Evolutionary conservation across 2,888 invertebrate species (phyloP), one percentile per base, ranked within the genome.

Genomic region (Amphipyra berbera): DNA sequence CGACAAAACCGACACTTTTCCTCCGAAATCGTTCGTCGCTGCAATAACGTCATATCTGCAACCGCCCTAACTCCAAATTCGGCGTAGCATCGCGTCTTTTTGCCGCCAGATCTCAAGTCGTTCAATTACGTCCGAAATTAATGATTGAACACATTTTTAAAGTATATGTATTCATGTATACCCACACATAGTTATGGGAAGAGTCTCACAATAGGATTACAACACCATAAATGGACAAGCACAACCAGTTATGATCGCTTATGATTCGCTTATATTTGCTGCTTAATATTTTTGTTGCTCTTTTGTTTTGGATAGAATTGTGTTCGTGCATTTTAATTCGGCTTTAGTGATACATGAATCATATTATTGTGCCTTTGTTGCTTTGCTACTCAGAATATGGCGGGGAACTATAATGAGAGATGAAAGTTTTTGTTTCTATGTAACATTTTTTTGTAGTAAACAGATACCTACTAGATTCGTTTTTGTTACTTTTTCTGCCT

Each of bases 111-210:
- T 89, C 88, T 83, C 90, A 87, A 90, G 87, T 87, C 86, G 89
- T 92, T 93, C 93, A 94, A 94, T 94, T 94, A 94, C 92, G 80
- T 87, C 83, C 86, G 81, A 94, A 93, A 94, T 94, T 94, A 94
- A 94, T 91, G 94, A 94, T 94, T 93, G 91, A 88, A 91, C 92
- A 92, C 91, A 92, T 84, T 90, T 91, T 89, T 88, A 87, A 86
- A 81, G 83, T 85, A 75, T 82, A 82, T 78, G 82, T 88, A 84
- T 82, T 79, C 79, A 79, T 82, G 78, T 72, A 79, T 76, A 73
- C 76, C 74, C 79, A 76, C 76, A 77, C 68, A 75, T 63, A 61
- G 59, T 68, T 35, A 77, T 67, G 82, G 80, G 75, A 48, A 59
- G 49, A 38, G 48, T 78, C 83, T 78, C 84, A 94, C 94, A 94